phyloP scores from a whole-genome alignment of 2,797 vertebrate species.

The Threskiornis aethiopicus region DNA sequence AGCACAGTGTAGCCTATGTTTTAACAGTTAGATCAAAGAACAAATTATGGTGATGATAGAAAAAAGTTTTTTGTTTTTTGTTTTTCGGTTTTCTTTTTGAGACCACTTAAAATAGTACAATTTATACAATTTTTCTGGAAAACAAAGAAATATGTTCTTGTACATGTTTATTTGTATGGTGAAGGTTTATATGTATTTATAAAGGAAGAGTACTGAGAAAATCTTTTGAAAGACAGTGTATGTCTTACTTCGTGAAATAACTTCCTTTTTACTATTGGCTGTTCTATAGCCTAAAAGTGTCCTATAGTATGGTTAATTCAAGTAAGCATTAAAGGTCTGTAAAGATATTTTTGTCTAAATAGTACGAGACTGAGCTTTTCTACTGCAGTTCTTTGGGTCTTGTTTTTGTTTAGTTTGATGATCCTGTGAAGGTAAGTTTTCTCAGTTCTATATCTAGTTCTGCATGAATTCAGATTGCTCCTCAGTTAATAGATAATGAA shows the following conservation, averaged over 20 bases:
- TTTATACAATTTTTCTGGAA: neutral
- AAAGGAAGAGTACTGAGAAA: neutral
- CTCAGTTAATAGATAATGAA: neutral
- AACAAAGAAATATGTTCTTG: neutral
- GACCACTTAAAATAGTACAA: neutral
- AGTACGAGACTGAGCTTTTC: neutral
- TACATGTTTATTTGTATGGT: neutral
- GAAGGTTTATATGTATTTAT: neutral
- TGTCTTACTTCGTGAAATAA: neutral
- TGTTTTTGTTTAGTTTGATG: neutral
- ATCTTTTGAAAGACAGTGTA: neutral
- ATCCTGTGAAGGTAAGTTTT: neutral
- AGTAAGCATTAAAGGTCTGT: neutral
- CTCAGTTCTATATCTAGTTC: neutral
- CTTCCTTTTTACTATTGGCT: neutral
- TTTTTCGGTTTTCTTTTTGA: neutral
- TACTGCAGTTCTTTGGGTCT: neutral
- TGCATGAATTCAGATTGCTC: neutral
- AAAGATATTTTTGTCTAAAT: neutral
- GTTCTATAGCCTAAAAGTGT: neutral
- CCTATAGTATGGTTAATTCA: neutral
- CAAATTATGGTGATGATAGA: neutral
- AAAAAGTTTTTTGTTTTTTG: too few relatives aligned
- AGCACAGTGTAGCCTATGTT: accelerated
- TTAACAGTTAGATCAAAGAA: neutral